These are phyloP conservation scores for Dryococelus australis DNA, from an alignment of 2,888 invertebrate species.

Conservation along the genomic window DNA sequence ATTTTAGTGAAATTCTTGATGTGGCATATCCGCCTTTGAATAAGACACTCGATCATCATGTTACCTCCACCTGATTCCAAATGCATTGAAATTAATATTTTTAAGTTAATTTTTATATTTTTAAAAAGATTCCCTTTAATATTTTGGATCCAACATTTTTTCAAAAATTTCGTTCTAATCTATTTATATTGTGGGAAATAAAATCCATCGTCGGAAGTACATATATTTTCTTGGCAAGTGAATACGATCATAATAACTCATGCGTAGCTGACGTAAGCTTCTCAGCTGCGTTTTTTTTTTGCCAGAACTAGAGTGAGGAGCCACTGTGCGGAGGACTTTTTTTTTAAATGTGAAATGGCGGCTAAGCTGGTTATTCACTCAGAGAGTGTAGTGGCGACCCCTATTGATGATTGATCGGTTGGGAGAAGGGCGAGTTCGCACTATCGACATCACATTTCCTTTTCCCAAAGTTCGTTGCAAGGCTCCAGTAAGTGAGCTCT, in stretches of 20 bases:
- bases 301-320: background rate
- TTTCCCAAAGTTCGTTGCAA: background rate
- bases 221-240: too few species aligned
- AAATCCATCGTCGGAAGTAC: too few species aligned
- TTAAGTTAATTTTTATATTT: too few species aligned
- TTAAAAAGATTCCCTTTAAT: too few species aligned
- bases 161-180: too few species aligned
- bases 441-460: background rate
- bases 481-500: background rate
- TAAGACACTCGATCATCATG: too few species aligned
- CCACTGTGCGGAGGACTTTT: background rate
- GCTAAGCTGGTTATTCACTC: background rate
- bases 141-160: too few species aligned
- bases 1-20: too few species aligned
- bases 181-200: too few species aligned
- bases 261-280: background rate
- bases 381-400: background rate
- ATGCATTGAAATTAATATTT: too few species aligned
- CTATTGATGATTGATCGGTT: background rate
- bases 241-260: background rate
- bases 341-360: background rate
- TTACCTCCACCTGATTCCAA: too few species aligned
- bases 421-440: background rate
- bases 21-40: too few species aligned
- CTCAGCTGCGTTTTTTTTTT: background rate